Percentiles rank a stretch among this genome's conserved stretches.
These are phyloP conservation scores for Takifugu rubripes DNA, from an alignment of 2,797 vertebrate species.

Conservation along the genomic window DNA sequence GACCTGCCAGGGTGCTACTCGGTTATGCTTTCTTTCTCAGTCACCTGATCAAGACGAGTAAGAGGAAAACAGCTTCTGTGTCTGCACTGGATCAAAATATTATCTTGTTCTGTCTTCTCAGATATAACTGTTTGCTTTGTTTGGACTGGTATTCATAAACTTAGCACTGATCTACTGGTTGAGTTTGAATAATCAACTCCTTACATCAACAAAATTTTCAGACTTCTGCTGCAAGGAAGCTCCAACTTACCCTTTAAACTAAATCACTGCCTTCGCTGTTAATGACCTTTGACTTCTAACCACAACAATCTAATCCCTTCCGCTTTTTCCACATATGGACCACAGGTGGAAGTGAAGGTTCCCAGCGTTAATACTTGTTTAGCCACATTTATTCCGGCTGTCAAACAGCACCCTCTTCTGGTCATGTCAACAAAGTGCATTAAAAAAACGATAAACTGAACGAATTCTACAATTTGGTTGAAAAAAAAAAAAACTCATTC, in stretches of 20 bases:
- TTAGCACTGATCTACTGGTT: not conserved
- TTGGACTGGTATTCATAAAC: not conserved
- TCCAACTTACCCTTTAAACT: too few species aligned
- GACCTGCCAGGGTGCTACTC: conserved; percentile 7
- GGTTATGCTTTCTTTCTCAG: conserved; percentile 22
- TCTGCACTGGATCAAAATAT: not conserved
- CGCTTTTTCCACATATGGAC: too few species aligned
- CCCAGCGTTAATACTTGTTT: not conserved
- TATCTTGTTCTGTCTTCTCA: not conserved
- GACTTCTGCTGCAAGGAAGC: too few species aligned
- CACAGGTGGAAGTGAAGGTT: too few species aligned
- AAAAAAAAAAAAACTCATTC: not conserved
- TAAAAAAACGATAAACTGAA: not conserved
- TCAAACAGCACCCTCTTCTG: conserved; percentile 37
- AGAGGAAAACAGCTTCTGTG: conserved; percentile 1
- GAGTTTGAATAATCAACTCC: too few species aligned
- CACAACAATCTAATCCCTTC: too few species aligned
- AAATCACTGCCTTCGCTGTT: too few species aligned
- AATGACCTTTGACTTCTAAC: too few species aligned
- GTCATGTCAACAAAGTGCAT: not conserved
- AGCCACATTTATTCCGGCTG: not conserved
- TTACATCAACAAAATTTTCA: too few species aligned
- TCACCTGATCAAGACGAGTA: conserved; percentile 18
- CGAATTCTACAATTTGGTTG: too few species aligned
- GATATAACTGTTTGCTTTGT: not conserved